Percentiles rank a stretch among this genome's conserved stretches.
Evolutionary conservation across 92 coral and sea anemone species (phyloP).

Genomic region (Galaxea fascicularis): DNA sequence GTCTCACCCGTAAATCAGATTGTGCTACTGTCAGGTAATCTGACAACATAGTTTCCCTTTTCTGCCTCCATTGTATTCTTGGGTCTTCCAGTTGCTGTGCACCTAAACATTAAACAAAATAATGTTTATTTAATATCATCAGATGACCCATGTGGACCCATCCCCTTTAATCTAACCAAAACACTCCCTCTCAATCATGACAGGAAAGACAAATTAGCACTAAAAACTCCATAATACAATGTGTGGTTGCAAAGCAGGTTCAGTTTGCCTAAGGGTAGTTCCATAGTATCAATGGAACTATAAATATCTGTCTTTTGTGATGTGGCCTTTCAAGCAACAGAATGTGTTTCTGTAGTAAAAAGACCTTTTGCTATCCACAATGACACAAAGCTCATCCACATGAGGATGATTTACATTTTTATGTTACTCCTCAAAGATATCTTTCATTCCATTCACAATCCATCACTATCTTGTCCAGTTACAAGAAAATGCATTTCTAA

Average conservation of each 20-base stretch:
- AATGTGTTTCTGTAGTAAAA: neutral
- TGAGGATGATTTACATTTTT: too few relatives aligned
- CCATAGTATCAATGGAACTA: constrained; percentile 13
- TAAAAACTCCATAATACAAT: too few relatives aligned
- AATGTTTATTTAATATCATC: neutral
- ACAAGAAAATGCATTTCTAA: neutral
- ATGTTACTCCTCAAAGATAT: neutral
- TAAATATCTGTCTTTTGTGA: neutral
- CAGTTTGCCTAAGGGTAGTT: constrained; percentile 25
- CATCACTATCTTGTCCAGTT: neutral
- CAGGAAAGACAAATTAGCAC: neutral
- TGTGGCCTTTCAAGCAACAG: neutral
- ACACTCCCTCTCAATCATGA: neutral
- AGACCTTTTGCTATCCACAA: neutral
- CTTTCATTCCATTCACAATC: neutral
- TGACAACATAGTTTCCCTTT: constrained; percentile 86
- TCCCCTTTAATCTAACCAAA: neutral
- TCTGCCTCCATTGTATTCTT: constrained; percentile 86
- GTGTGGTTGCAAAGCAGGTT: too few relatives aligned
- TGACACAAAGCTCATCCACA: too few relatives aligned
- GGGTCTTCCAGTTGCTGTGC: constrained; percentile 94
- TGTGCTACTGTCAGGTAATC: constrained; percentile 88
- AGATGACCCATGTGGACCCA: neutral
- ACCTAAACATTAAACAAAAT: constrained; percentile 58
- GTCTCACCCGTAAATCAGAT: constrained; percentile 74